Percentiles rank a stretch among this genome's conserved stretches.
These are phyloP conservation scores for Dreissena rostriformis DNA, from an alignment of 1,140 invertebrate genomes.

Conservation along the genomic window DNA sequence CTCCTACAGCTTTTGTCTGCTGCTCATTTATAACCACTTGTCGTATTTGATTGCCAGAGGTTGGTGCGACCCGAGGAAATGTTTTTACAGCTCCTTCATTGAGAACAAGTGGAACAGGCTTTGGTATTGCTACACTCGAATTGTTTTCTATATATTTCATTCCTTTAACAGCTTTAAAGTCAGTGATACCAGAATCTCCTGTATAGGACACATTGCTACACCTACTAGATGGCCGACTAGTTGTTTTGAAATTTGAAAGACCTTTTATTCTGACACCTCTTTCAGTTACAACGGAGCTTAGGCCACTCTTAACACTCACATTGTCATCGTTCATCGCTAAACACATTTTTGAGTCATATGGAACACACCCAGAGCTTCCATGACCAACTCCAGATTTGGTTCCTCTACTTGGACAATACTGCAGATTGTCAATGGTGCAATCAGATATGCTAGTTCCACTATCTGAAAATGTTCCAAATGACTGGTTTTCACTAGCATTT, in stretches of 20 bases:
- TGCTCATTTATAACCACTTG: too few relatives aligned
- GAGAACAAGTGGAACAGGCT: too few relatives aligned
- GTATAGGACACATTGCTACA: too few relatives aligned
- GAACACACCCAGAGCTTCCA: background rate
- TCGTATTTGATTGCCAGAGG: too few relatives aligned
- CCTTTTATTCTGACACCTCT: constrained; percentile 45
- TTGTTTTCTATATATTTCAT: too few relatives aligned
- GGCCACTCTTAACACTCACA: constrained; percentile 48
- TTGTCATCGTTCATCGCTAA: constrained; percentile 7
- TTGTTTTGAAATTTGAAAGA: constrained; percentile 15
- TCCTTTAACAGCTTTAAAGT: too few relatives aligned
- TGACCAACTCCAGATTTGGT: background rate
- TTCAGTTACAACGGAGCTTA: constrained; percentile 32
- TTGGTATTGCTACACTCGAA: too few relatives aligned
- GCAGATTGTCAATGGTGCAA: constrained; percentile 27
- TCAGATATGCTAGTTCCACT: constrained; percentile 48
- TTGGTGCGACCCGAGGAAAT: too few relatives aligned
- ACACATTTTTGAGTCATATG: constrained; percentile 11
- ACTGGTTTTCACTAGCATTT: background rate
- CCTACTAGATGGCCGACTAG: background rate
- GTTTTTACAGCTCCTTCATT: too few relatives aligned
- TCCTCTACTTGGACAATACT: background rate
- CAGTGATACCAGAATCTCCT: too few relatives aligned
- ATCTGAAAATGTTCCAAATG: constrained; percentile 8
- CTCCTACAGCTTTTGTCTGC: too few relatives aligned